Evolutionary conservation across 2,113 vertebrate species (phyloP).

Genomic region (Coreoperca whiteheadi): DNA sequence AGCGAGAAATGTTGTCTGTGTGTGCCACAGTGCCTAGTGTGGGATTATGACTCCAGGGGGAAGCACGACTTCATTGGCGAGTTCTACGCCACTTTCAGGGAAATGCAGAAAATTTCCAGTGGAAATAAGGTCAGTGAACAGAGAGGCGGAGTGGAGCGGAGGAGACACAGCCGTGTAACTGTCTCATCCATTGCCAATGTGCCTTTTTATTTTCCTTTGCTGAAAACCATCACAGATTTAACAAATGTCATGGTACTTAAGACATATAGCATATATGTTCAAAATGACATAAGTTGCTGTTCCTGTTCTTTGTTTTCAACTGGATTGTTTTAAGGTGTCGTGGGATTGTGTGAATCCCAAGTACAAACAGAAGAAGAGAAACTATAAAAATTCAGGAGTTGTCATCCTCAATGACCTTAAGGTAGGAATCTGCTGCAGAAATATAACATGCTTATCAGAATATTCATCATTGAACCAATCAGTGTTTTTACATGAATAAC

Average conservation of each 20-base stretch:
- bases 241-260: slow-evolving; percentile 35
- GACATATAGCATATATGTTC: slow-evolving; percentile 2
- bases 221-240: slow-evolving; percentile 44
- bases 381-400: slow-evolving; percentile 95
- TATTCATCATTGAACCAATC: neutral
- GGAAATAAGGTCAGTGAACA: slow-evolving; percentile 90
- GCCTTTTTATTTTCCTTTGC: slow-evolving; percentile 39
- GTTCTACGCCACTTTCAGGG: slow-evolving; percentile 93
- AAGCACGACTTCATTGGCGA: slow-evolving; percentile 98
- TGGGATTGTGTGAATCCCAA: slow-evolving; percentile 97
- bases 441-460: neutral
- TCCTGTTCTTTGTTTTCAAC: slow-evolving; percentile 33
- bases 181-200: slow-evolving; percentile 53
- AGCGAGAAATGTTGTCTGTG: slow-evolving; percentile 30
- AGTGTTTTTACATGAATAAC: neutral
- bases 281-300: slow-evolving; percentile 20
- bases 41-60: slow-evolving; percentile 94
- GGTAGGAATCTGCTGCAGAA: slow-evolving; percentile 80
- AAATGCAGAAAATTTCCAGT: slow-evolving; percentile 91
- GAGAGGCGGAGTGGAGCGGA: slow-evolving; percentile 30
- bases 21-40: slow-evolving; percentile 89
- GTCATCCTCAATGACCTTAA: slow-evolving; percentile 92
- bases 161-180: slow-evolving; percentile 35
- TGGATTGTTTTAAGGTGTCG: slow-evolving; percentile 80
- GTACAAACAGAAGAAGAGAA: slow-evolving; percentile 94